Evolutionary conservation across 2,113 vertebrate species (phyloP).

Genomic region (Symphodus melops): DNA sequence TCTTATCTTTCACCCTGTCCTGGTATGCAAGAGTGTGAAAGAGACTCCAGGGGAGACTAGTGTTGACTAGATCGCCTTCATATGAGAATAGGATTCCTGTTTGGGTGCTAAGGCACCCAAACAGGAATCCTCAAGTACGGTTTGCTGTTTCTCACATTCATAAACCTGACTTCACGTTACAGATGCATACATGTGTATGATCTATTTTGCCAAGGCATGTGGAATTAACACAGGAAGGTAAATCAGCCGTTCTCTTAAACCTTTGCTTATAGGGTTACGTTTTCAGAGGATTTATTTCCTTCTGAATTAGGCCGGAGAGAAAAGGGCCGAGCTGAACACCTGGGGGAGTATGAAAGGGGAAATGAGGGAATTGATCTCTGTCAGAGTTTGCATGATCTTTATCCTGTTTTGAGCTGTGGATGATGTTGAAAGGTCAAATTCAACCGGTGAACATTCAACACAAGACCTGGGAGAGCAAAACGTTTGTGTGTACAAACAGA

Average conservation of each 20-base stretch:
- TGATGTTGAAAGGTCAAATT: constrained; percentile 67
- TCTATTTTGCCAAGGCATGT: constrained; percentile 1
- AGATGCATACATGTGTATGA: constrained; percentile 40
- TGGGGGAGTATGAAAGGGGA: constrained; percentile 12
- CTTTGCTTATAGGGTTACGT: constrained; percentile 22
- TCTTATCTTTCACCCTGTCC: too few species aligned
- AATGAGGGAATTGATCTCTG: constrained; percentile 53
- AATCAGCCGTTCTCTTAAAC: constrained; percentile 50
- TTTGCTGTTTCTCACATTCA: constrained; percentile 4
- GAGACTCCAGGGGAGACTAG: too few species aligned
- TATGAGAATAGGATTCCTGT: too few species aligned
- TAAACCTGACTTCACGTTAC: constrained; percentile 13
- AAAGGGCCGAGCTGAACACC: constrained; percentile 13
- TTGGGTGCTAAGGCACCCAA: too few species aligned
- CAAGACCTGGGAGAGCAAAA: constrained; percentile 47
- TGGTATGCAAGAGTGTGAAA: too few species aligned
- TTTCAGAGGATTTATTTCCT: constrained; percentile 47
- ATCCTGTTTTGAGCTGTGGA: constrained; percentile 43
- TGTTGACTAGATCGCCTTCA: too few species aligned
- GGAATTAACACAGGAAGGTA: constrained; percentile 25
- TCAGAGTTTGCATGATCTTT: constrained; percentile 49
- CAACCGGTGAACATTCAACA: constrained; percentile 38
- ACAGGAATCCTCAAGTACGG: too few species aligned
- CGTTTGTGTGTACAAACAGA: constrained; percentile 45
- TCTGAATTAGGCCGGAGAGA: constrained; percentile 24